A percentile compares a stretch with the other conserved stretches of the same genome.
These are phyloP conservation scores for Sander lucioperca DNA, from an alignment of 2,113 vertebrate genomes.

Conservation along the genomic window DNA sequence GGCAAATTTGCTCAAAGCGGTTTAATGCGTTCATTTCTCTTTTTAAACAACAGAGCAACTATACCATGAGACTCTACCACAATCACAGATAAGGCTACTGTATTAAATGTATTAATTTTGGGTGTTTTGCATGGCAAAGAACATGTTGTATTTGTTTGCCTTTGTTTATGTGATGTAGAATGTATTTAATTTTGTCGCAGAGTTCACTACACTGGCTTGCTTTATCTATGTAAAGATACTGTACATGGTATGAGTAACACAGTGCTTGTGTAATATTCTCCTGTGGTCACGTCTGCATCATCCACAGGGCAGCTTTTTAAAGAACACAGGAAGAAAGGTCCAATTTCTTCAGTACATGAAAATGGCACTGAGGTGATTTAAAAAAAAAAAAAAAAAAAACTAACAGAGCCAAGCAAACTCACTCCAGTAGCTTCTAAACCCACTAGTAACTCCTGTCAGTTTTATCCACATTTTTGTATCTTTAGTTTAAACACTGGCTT, in stretches of 20 bases:
- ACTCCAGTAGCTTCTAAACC: neutral
- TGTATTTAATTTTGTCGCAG: neutral
- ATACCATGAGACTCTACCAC: too few species aligned
- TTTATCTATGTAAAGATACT: neutral
- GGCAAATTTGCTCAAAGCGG: neutral
- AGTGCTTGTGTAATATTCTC: neutral
- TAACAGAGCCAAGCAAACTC: neutral
- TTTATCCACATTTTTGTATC: constrained; percentile 30
- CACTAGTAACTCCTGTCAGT: constrained; percentile 14
- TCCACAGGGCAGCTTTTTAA: neutral
- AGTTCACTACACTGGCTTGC: neutral
- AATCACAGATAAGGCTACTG: neutral
- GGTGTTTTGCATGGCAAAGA: neutral
- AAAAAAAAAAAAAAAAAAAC: too few species aligned
- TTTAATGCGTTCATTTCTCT: neutral
- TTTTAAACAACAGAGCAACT: neutral
- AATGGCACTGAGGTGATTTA: neutral
- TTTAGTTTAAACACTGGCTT: constrained; percentile 30
- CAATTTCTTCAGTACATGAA: neutral
- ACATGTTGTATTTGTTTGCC: neutral
- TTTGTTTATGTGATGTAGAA: neutral
- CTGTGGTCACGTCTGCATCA: constrained; percentile 9
- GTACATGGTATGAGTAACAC: neutral
- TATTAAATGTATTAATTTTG: neutral
- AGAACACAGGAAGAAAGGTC: neutral